Conservation (phyloP, 92 coral and sea anemone genomes). For the Muricea muricata region DNA sequence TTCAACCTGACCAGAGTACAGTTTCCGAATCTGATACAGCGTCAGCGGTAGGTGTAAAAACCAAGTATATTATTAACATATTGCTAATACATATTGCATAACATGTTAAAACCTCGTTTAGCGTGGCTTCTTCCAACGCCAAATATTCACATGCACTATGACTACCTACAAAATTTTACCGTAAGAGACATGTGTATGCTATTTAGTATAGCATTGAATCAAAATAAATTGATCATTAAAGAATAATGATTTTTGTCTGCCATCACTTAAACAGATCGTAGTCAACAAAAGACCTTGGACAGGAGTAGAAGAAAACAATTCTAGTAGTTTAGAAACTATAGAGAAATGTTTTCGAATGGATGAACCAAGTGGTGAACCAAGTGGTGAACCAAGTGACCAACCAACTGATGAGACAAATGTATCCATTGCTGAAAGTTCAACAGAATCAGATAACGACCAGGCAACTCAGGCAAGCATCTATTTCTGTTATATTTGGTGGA, state of each 20-base stretch:
- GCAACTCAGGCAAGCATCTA: no score
- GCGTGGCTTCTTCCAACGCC: not conserved
- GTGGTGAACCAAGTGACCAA: not conserved
- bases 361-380: not conserved
- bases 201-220: not conserved
- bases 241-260: no score
- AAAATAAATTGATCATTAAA: no score
- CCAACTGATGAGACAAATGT: not conserved
- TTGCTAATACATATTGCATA: not conserved
- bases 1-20: no score
- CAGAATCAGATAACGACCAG: conserved; percentile 14
- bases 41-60: conserved; percentile 7
- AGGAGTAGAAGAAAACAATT: not conserved
- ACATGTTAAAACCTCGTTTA: not conserved
- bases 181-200: no score
- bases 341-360: conserved; percentile 6
- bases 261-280: conserved; percentile 15
- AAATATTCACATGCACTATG: no score
- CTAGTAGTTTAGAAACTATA: not conserved
- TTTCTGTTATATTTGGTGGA: no score
- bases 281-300: conserved; percentile 6
- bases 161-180: no score
- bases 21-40: no score
- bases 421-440: conserved; percentile 3
- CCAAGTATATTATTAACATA: no score